A percentile compares a stretch with the other conserved stretches of the same genome.
These are phyloP conservation scores for Euborellia annulipes DNA, from an alignment of 1,140 invertebrate species.

Conservation along the genomic window DNA sequence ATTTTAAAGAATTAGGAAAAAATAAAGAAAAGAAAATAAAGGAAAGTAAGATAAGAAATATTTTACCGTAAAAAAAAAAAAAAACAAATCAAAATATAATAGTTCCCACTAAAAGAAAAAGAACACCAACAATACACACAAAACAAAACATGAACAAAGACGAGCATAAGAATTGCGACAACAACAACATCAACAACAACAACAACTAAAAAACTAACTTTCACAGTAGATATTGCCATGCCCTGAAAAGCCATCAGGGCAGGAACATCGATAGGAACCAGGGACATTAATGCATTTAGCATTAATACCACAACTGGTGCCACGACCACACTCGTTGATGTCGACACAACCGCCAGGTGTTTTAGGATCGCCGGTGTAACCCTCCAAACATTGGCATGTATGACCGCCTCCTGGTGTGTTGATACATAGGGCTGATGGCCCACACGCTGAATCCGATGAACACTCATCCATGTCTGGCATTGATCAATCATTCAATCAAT, in stretches of 20 bases:
- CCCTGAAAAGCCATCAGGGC: constrained; percentile 31
- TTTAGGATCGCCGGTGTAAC: constrained; percentile 40
- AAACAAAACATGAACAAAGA: too few relatives aligned
- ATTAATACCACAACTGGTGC: constrained; percentile 24
- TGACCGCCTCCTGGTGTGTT: constrained; percentile 52
- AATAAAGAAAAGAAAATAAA: too few relatives aligned
- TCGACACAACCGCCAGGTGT: constrained; percentile 33
- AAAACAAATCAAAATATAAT: too few relatives aligned
- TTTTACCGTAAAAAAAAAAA: too few relatives aligned
- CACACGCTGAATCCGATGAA: constrained; percentile 38
- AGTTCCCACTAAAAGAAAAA: too few relatives aligned
- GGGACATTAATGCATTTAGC: constrained; percentile 30
- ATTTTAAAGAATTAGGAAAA: too few relatives aligned
- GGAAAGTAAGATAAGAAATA: too few relatives aligned
- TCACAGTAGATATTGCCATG: constrained; percentile 50
- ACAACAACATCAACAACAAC: too few relatives aligned
- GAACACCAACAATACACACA: too few relatives aligned
- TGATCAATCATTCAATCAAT: too few relatives aligned
- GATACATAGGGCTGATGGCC: constrained; percentile 50
- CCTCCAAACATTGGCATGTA: constrained; percentile 55
- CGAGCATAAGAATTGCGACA: too few relatives aligned
- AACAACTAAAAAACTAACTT: constrained; percentile 45
- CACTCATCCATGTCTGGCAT: constrained; percentile 42
- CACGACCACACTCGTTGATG: constrained; percentile 43
- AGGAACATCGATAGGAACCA: constrained; percentile 29